These are phyloP conservation scores for Cnemophilus loriae DNA, from an alignment of 2,113 vertebrate genomes.

Conservation along the genomic window DNA sequence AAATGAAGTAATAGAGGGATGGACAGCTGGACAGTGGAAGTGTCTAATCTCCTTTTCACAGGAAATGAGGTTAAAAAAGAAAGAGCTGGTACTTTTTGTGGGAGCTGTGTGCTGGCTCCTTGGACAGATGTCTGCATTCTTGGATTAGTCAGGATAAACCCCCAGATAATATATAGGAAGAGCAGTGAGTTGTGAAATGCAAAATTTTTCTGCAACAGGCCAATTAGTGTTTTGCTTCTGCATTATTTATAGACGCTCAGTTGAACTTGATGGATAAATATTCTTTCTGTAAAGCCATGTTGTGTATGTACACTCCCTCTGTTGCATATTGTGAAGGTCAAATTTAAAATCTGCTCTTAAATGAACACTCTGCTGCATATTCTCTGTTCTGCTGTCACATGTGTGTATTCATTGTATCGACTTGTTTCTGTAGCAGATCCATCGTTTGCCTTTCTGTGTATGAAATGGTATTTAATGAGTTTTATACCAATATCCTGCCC, in stretches of 20 bases:
- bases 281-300: background rate
- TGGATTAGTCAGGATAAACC: background rate
- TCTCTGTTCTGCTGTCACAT: background rate
- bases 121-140: background rate
- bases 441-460: background rate
- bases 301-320: background rate
- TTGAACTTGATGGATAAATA: conserved; percentile 1
- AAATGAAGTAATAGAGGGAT: background rate
- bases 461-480: background rate
- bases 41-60: background rate
- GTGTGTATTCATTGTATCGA: fast-evolving
- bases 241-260: conserved; percentile 30
- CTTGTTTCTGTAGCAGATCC: background rate
- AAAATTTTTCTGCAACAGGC: background rate
- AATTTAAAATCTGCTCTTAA: background rate
- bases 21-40: background rate
- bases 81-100: background rate
- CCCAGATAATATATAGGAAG: background rate
- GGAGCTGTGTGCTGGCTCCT: background rate
- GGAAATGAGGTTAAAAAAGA: background rate
- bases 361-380: background rate
- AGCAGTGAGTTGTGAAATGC: conserved; percentile 5
- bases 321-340: background rate
- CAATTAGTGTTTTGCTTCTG: conserved; percentile 27
- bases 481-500: background rate